These are phyloP conservation scores for Therioaphis trifolii DNA, from an alignment of 2,888 invertebrate genomes.

Conservation along the genomic window DNA sequence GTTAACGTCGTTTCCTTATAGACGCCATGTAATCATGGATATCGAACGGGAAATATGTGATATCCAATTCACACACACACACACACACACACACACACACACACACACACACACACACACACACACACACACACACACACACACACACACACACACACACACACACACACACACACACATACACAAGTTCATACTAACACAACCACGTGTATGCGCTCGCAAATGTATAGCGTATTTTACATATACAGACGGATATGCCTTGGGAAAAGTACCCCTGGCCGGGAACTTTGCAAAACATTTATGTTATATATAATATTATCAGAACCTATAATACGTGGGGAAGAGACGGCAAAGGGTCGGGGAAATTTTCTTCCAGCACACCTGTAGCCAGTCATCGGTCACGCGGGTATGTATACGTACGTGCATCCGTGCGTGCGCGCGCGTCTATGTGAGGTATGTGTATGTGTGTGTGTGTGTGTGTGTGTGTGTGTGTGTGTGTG, in stretches of 20 bases:
- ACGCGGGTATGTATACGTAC: too few relatives aligned
- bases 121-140: too few relatives aligned
- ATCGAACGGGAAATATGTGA: neutral
- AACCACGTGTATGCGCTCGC: too few relatives aligned
- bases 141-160: too few relatives aligned
- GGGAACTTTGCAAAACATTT: slow-evolving; percentile 43
- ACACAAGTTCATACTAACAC: too few relatives aligned
- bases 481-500: too few relatives aligned
- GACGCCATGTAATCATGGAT: neutral
- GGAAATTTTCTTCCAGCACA: slow-evolving; percentile 28
- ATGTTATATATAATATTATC: slow-evolving; percentile 12
- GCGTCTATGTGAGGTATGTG: too few relatives aligned
- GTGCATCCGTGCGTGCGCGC: too few relatives aligned
- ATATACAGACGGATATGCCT: neutral
- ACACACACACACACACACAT: too few relatives aligned
- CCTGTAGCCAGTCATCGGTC: slow-evolving; percentile 48
- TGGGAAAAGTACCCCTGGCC: slow-evolving; percentile 16
- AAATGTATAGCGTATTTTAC: too few relatives aligned
- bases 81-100: neutral
- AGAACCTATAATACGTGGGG: neutral
- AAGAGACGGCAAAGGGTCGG: neutral
- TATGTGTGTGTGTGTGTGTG: too few relatives aligned
- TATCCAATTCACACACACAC: neutral
- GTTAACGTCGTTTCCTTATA: neutral
- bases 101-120: too few relatives aligned